Evolutionary conservation across 2,888 invertebrate species (phyloP).

Genomic region (Dryocosmus kuriphilus): DNA sequence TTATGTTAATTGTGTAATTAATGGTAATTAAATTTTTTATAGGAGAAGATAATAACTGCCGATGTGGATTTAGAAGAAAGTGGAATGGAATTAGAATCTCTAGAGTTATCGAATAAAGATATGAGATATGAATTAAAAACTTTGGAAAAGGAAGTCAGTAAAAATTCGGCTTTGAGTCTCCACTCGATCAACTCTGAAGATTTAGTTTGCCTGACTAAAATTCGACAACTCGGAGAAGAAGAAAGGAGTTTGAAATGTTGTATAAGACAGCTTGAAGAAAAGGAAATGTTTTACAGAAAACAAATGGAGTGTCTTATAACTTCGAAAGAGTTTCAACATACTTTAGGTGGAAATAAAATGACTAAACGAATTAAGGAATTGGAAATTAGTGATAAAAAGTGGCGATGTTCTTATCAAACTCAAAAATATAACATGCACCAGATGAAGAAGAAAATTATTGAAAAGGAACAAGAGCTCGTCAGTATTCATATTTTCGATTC

Average conservation of each 20-base stretch:
- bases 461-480: constrained; percentile 48
- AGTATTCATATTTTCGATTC: neutral
- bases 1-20: neutral
- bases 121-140: constrained; percentile 58
- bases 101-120: constrained; percentile 66
- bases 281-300: constrained; percentile 62
- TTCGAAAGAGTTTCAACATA: constrained; percentile 52
- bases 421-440: constrained; percentile 49
- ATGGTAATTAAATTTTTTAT: neutral
- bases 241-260: constrained; percentile 66
- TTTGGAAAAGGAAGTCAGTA: constrained; percentile 60
- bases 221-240: constrained; percentile 67
- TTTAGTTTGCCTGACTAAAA: constrained; percentile 65
- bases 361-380: neutral
- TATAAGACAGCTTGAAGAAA: constrained; percentile 67
- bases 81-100: constrained; percentile 68
- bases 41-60: constrained; percentile 72
- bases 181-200: constrained; percentile 70
- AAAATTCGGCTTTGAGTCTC: constrained; percentile 59
- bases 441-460: constrained; percentile 48
- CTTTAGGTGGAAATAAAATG: constrained; percentile 49
- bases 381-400: constrained; percentile 44
- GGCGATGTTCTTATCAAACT: constrained; percentile 46
- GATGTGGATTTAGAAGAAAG: constrained; percentile 70
- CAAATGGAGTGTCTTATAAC: constrained; percentile 65